Evolutionary conservation across 2,113 vertebrate species (phyloP), one percentile per base, ranked within the genome.

Genomic region (Sprattus sprattus): DNA sequence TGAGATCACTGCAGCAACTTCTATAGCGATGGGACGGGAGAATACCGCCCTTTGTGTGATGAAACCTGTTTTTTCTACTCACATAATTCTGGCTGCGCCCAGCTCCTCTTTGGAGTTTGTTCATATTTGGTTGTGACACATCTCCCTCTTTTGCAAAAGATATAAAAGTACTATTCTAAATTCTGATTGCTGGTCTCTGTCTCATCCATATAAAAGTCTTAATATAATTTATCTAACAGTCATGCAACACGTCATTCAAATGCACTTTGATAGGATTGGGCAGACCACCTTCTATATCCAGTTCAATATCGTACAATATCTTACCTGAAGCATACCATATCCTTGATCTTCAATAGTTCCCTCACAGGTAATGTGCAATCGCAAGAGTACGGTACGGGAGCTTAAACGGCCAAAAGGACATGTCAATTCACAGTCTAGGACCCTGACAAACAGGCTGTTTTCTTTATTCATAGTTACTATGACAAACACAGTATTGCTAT

Each of bases 251-350:
- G 39, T 39, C 1, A 39, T 39, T 39, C 39, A 39, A 39, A 39
- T 39, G 39, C 54, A 57, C 54, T 22, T 57, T 6, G 1, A 6
- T 28, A 10, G 6, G n/a, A 9, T 49, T 49, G 47, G 15, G 52
- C 52, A 81, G 20, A 4, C 25, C 47, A 57, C 44, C 3, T 81
- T 80, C 6, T 11, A 67, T 28, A 67, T 28, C 18, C 4, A 15
- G 16, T 57, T 28, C 22, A 9, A 75, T 81, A 88, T 81, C 75
- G 82, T 85, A 0, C 10, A 87, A 82, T 22, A 78, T 85, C 94
- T 89, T 91, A 99, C 98, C 97, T 99, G 98, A 6, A 99, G 93
- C 98, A 99, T 99, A 22, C 97, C 98, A 78, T 94, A 95, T 25
- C 98, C 98, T 82, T 95, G 94, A 84, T 95, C 95, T 93, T 99